Base-by-base conservation (phyloP, 2,797 vertebrate species). In the Myotis pilosus region DNA sequence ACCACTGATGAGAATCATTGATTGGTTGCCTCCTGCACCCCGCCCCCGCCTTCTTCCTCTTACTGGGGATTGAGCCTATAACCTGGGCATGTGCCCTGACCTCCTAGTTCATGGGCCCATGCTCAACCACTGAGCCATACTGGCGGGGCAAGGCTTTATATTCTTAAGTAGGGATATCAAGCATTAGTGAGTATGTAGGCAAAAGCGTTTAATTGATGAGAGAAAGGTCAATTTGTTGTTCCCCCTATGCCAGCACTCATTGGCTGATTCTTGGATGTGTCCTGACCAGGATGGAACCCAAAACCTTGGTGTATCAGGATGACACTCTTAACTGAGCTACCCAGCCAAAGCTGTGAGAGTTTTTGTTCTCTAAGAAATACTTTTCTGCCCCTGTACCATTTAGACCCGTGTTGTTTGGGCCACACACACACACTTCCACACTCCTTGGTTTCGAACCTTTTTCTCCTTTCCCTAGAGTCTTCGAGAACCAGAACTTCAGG, bases 81-180 rank as follows among this genome's bases (percentile, higher is more conserved):
- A 28, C 57, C 57, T 60, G 23, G 23, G 23, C 23, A 60, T 60
- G 55, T 57, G 55, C 55, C 55, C 55, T 57, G 55, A 57, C 55
- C 55, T 57, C 55, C 55, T 12, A 10, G 23, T 60, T 60, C 57
- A 60, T 12, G 23, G 57, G 57, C 57, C 57, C 57, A 60, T 28
- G 57, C 23, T 60, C 57, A 60, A 60, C 23, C 57, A 60, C 57
- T 60, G 57, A 60, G 57, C 57, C 57, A 60, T 60, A 12, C 57
- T 28, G 57, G 57, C 1, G 57, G 13, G 57, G 25, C 25, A 78
- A 72, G 33, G 8, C 28, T 94, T 95, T 62, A 30, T 38, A 44
- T 84, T 74, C 76, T 92, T 86, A 89, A 57, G 72, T 49, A 87
- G 55, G 8, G 25, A 92, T 79, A 92, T 89, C 41, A 94, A 90